Percentiles rank a stretch among this genome's conserved stretches.
Evolutionary conservation across 2,113 vertebrate genomes (phyloP).

Genomic region (Lepus americanus): DNA sequence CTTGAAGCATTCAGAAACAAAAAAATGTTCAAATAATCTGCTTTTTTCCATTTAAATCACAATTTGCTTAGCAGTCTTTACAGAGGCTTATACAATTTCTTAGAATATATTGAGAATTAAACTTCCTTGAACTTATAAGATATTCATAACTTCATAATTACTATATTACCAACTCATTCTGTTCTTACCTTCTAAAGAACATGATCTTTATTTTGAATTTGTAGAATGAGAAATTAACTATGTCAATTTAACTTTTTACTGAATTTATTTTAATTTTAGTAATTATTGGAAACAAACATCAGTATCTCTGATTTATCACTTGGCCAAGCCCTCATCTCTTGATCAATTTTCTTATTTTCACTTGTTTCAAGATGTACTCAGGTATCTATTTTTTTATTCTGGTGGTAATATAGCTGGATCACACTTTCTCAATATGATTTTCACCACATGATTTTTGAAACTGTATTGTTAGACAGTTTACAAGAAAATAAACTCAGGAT

Average conservation of each 20-base stretch:
- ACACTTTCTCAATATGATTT: conserved; percentile 35
- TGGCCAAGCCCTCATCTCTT: neutral
- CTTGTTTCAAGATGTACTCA: neutral
- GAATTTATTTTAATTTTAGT: neutral
- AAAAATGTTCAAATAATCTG: neutral
- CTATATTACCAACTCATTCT: neutral
- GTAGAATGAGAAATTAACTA: neutral
- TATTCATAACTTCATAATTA: neutral
- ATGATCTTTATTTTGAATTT: neutral
- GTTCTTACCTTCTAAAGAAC: neutral
- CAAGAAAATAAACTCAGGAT: neutral
- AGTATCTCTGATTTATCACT: neutral
- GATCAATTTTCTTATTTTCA: conserved; percentile 48
- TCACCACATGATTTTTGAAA: conserved; percentile 41
- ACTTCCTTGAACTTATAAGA: neutral
- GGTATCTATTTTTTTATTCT: neutral
- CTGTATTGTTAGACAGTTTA: neutral
- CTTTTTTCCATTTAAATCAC: neutral
- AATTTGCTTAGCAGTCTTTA: neutral
- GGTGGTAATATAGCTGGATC: neutral
- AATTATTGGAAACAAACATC: neutral
- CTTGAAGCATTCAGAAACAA: neutral
- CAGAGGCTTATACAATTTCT: neutral
- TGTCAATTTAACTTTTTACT: neutral
- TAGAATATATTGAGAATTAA: neutral